Evolutionary conservation across 2,797 vertebrate genomes (phyloP).

Genomic region (Otus scops): DNA sequence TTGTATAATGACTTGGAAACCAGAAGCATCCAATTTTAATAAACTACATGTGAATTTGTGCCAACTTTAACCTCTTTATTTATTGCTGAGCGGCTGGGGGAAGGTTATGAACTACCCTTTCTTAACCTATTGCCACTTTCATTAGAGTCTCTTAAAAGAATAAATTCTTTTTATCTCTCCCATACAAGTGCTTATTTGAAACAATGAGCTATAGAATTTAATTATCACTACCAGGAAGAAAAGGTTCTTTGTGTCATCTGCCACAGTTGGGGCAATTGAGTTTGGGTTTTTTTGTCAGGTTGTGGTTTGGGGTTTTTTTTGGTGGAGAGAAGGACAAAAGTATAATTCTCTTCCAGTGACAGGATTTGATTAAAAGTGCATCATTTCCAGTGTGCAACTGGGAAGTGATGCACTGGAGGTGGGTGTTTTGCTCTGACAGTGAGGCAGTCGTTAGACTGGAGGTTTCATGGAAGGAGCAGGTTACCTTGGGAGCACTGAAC

Average conservation of each 20-base stretch:
- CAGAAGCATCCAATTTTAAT: neutral
- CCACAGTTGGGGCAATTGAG: neutral
- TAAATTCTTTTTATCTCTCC: neutral
- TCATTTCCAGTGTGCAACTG: neutral
- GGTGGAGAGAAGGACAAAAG: neutral
- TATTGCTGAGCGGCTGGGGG: neutral
- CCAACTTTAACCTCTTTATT: neutral
- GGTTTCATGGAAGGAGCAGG: neutral
- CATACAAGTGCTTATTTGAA: neutral
- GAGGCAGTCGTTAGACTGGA: neutral
- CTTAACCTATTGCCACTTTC: neutral
- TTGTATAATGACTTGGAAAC: neutral
- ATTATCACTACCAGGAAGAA: neutral
- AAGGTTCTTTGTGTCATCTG: neutral
- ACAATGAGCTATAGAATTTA: constrained; percentile 34
- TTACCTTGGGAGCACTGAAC: neutral
- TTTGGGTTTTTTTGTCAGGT: neutral
- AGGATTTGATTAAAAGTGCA: neutral
- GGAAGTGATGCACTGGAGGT: neutral
- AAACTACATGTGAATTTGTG: neutral
- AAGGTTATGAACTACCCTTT: neutral
- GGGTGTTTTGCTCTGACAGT: neutral
- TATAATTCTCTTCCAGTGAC: neutral
- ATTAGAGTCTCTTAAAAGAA: neutral
- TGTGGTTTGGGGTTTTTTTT: neutral